These are phyloP conservation scores for Drosophila oshimai DNA, from an alignment of 1,140 invertebrate species.

Conservation along the genomic window DNA sequence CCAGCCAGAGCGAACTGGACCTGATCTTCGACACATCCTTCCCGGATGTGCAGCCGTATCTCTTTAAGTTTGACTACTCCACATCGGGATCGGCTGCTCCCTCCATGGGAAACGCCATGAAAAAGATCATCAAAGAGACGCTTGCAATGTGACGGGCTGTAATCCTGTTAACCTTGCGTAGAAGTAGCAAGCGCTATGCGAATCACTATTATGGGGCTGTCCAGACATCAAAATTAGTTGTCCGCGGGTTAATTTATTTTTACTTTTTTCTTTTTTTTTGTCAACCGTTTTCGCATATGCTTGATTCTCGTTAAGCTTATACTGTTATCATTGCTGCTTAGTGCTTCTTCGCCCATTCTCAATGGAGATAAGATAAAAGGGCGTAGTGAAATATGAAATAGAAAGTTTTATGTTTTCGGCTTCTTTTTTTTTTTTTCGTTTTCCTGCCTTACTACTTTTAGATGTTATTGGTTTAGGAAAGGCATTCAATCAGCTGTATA, in stretches of 20 bases:
- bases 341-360: not conserved
- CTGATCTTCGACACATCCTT: conserved; percentile 97
- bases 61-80: conserved; percentile 94
- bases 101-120: conserved; percentile 93
- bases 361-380: conserved; percentile 15
- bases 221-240: not conserved
- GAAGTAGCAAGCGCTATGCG: too few relatives aligned
- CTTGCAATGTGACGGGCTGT: conserved; percentile 86
- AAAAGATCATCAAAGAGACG: conserved; percentile 95
- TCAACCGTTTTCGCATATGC: not conserved
- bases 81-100: conserved; percentile 88
- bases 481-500: not conserved
- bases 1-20: conserved; percentile 94
- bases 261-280: not conserved
- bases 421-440: not conserved
- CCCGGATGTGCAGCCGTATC: conserved; percentile 96
- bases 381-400: conserved; percentile 8
- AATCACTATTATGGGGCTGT: not conserved
- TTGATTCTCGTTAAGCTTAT: not conserved
- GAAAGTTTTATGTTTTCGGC: not conserved
- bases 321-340: not conserved
- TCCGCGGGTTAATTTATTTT: conserved; percentile 6
- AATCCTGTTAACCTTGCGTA: not conserved
- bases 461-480: conserved; percentile 6
- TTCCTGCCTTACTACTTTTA: conserved; percentile 2